phyloP scores from a whole-genome alignment of 2,888 invertebrate species.

The Drosophila quinaria region DNA sequence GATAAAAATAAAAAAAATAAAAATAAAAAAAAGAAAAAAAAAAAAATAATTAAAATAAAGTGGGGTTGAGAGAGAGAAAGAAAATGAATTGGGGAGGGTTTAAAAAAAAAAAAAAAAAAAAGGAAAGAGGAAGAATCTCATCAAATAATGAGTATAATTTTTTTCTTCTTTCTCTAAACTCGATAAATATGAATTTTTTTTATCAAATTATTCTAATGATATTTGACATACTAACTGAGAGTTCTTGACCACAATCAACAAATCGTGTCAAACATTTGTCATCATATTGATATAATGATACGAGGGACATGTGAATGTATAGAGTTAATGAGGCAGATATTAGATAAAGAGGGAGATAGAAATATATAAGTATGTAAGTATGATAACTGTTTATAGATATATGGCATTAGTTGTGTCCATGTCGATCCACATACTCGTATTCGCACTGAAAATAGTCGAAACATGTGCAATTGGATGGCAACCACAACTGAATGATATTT shows the following conservation, averaged over 20 bases:
- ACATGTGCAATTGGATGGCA: conserved; percentile 64
- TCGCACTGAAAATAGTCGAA: conserved; percentile 6
- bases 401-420: conserved; percentile 19
- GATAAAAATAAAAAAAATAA: too few relatives aligned
- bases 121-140: too few relatives aligned
- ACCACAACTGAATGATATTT: conserved; percentile 28
- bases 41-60: too few relatives aligned
- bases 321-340: conserved; percentile 35
- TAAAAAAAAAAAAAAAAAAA: too few relatives aligned
- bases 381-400: conserved; percentile 40
- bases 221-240: not conserved
- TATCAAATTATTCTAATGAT: not conserved
- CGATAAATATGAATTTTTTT: not conserved
- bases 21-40: too few relatives aligned
- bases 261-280: conserved; percentile 28
- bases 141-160: not conserved
- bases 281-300: conserved; percentile 14
- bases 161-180: not conserved
- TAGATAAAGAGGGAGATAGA: conserved; percentile 15
- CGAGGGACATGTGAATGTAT: not conserved
- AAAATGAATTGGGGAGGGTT: too few relatives aligned
- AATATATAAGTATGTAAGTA: conserved; percentile 13
- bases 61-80: too few relatives aligned
- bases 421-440: conserved; percentile 31
- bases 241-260: conserved; percentile 20